Evolutionary conservation across 2,113 vertebrate species (phyloP).

Genomic region (Empidonax alnorum): DNA sequence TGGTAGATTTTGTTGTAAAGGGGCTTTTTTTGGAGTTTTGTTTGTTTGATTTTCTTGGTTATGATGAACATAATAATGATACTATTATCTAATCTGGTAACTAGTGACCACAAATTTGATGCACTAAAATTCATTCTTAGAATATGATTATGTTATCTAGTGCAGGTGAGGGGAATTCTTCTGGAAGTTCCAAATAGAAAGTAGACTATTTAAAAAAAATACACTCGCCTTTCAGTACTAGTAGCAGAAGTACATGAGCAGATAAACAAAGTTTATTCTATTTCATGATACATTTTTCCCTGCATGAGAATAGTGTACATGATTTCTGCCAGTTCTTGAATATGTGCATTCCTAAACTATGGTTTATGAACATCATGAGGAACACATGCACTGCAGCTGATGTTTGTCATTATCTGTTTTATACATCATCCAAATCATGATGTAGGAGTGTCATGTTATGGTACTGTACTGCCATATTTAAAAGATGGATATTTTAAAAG

Average conservation of each 20-base stretch:
- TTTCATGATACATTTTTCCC: neutral
- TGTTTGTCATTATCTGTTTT: conserved; percentile 51
- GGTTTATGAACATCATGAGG: conserved; percentile 25
- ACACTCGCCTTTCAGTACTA: neutral
- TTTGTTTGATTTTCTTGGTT: neutral
- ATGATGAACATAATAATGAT: neutral
- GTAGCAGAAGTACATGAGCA: neutral
- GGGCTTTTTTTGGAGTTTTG: neutral
- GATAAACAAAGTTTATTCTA: conserved; percentile 31
- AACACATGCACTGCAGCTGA: conserved; percentile 30
- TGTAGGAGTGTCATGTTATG: conserved; percentile 48
- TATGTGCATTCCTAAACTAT: conserved; percentile 20
- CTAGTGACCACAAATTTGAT: neutral
- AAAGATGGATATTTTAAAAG: conserved; percentile 29
- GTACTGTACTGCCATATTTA: conserved; percentile 40
- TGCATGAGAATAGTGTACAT: neutral
- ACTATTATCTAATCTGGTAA: neutral
- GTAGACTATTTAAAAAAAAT: neutral
- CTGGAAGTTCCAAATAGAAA: neutral
- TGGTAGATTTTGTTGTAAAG: neutral
- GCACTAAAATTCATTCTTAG: neutral
- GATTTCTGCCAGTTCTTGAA: conserved; percentile 7
- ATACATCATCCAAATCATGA: conserved; percentile 25
- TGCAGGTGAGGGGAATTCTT: neutral
- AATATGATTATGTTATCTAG: neutral